Evolutionary conservation across 2,888 invertebrate species (phyloP), one percentile per base, ranked within the genome.

Genomic region (Hyposoter didymator): DNA sequence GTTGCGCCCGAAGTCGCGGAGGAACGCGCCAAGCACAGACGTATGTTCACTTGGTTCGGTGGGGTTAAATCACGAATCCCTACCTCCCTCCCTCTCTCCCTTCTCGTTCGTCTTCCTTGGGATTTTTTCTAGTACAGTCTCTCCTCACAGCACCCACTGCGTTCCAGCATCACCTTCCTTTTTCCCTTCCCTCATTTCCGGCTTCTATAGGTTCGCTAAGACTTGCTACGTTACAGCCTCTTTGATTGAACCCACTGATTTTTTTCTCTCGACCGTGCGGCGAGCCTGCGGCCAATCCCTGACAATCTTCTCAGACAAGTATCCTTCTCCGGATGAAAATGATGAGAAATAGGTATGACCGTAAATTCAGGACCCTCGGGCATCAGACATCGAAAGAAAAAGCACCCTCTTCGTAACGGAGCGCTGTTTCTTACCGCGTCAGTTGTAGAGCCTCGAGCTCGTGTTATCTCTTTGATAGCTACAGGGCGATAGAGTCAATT

Each of bases 1-100:
- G 93, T 93, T 92, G 92, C 90, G 91, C 86, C 89, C 90, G 89
- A 86, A 82, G 73, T 66, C 62, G 49, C 67, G 74, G 70, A 59
- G 72, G 66, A 81, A 80, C 80, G 78, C 69, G 79, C 35, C 64
- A 59, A 80, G 76, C 74, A 22, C 47, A 79, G 76, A 82, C 69
- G 52, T 52, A 76, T 45, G 73, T 62, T 74, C 62, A 12, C 67
- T 49, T 22, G 1, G 35, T 70, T 67, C 17, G 55, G 35, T 32
- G 66, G 74, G 67, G 52, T 74, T 52, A 22, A 81, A 81, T 73
- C 67, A 64, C 62, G 47, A 62, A 22, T 35, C 47, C 28, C 17
- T 17, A 52, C n/a, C 47, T 17, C 67, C 45, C 28, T 28, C 73
- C 52, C 28, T 35, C 28, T 28, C 28, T 1, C 39, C 10, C 39